These are phyloP conservation scores for Conchocele bisecta DNA, from an alignment of 2,888 invertebrate species.

Conservation along the genomic window DNA sequence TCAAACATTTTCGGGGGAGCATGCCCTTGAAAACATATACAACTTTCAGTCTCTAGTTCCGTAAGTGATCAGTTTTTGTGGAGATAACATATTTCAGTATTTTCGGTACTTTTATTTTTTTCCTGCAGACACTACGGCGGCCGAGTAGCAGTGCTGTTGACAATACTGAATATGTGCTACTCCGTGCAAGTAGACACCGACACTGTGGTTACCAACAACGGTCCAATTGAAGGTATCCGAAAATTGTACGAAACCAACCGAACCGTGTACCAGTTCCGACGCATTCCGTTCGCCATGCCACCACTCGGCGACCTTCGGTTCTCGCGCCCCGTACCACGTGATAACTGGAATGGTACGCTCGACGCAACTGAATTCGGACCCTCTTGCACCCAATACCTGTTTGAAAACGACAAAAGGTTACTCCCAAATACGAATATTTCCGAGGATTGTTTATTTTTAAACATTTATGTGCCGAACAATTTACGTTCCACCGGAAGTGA, in stretches of 20 bases:
- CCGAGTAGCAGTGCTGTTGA: too few species aligned
- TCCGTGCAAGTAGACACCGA: too few species aligned
- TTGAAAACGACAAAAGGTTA: constrained; percentile 50
- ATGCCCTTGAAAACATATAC: too few species aligned
- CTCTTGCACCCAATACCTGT: constrained; percentile 58
- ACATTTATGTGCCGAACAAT: constrained; percentile 63
- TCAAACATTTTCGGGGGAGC: too few species aligned
- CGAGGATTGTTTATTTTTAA: constrained; percentile 68
- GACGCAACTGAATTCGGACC: constrained; percentile 53
- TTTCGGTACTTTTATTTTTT: too few species aligned
- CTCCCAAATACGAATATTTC: constrained; percentile 47
- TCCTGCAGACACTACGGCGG: too few species aligned
- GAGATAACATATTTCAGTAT: too few species aligned
- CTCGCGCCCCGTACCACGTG: constrained; percentile 30
- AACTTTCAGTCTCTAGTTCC: too few species aligned
- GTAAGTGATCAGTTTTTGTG: too few species aligned
- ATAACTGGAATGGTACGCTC: constrained; percentile 35
- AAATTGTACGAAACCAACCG: constrained; percentile 12
- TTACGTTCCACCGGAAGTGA: constrained; percentile 10
- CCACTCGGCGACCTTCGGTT: constrained; percentile 55
- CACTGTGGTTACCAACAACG: constrained; percentile 36
- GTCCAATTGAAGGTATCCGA: constrained; percentile 33
- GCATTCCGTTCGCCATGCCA: constrained; percentile 61
- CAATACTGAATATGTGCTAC: too few species aligned
- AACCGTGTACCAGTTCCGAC: constrained; percentile 46